These are phyloP conservation scores for Salmo trutta DNA, from an alignment of 2,797 vertebrate species.

Conservation along the genomic window DNA sequence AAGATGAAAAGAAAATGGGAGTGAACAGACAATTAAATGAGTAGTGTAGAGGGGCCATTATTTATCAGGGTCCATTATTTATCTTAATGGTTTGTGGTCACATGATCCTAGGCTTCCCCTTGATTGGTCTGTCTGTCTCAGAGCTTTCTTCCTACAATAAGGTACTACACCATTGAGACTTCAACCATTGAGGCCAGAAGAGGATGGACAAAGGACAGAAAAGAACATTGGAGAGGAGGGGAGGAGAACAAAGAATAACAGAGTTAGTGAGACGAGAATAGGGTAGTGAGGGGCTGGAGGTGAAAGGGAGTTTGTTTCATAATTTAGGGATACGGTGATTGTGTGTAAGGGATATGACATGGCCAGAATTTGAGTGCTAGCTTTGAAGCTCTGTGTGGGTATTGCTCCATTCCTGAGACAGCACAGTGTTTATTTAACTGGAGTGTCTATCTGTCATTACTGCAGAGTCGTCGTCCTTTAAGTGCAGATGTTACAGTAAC, in stretches of 20 bases:
- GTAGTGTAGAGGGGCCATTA: no score
- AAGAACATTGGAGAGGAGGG: slow-evolving; percentile 41
- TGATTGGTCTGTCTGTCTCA: no score
- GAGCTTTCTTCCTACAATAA: background rate
- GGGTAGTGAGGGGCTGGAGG: background rate
- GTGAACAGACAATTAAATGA: no score
- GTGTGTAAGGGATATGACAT: slow-evolving; percentile 33
- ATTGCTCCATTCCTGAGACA: slow-evolving; percentile 64
- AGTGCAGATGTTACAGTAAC: slow-evolving; percentile 80
- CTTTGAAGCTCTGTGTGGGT: slow-evolving; percentile 54
- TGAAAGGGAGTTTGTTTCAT: slow-evolving; percentile 28
- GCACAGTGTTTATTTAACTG: slow-evolving; percentile 71
- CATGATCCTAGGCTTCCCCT: no score
- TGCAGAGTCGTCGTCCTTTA: slow-evolving; percentile 65
- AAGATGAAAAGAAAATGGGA: no score
- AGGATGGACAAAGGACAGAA: slow-evolving; percentile 14
- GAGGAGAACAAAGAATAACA: slow-evolving; percentile 13
- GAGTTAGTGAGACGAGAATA: background rate
- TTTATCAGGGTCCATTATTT: no score
- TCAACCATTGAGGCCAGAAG: background rate
- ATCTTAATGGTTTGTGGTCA: no score
- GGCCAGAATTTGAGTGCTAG: slow-evolving; percentile 36
- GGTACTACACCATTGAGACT: background rate
- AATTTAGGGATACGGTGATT: slow-evolving; percentile 43
- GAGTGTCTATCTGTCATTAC: slow-evolving; percentile 76